These are phyloP conservation scores for Sapajus apella DNA, from an alignment of 2,113 vertebrate species.

Conservation along the genomic window DNA sequence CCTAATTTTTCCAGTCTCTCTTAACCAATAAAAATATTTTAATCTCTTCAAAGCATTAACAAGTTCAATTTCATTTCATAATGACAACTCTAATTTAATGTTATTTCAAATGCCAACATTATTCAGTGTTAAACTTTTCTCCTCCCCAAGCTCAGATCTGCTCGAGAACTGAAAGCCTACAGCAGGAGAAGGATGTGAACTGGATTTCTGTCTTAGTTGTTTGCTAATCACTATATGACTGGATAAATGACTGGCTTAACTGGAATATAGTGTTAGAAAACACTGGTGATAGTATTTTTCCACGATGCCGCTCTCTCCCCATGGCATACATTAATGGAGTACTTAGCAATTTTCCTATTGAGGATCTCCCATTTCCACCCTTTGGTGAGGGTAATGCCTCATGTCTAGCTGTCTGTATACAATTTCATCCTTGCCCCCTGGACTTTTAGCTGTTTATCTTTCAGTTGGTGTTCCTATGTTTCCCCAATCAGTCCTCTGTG, in stretches of 20 bases:
- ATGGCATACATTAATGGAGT: neutral
- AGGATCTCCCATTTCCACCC: neutral
- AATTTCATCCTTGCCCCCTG: neutral
- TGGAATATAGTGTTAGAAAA: neutral
- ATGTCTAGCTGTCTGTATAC: neutral
- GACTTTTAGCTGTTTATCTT: neutral
- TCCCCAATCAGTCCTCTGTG: neutral
- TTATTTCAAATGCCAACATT: neutral
- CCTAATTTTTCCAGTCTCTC: neutral
- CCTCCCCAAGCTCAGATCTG: neutral
- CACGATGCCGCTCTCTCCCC: neutral
- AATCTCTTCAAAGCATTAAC: slow-evolving; percentile 33
- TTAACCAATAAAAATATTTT: neutral
- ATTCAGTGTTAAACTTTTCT: neutral
- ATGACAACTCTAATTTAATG: neutral
- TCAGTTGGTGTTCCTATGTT: neutral
- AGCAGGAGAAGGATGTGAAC: neutral
- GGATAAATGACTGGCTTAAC: neutral
- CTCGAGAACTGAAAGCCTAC: neutral
- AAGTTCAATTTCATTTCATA: neutral
- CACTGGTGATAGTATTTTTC: neutral
- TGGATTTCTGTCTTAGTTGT: neutral
- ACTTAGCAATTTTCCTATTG: neutral
- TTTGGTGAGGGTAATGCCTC: neutral
- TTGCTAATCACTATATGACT: neutral